Evolutionary conservation across 2,113 vertebrate genomes (phyloP), one percentile per base, ranked within the genome.

Genomic region (Ophiodon elongatus): DNA sequence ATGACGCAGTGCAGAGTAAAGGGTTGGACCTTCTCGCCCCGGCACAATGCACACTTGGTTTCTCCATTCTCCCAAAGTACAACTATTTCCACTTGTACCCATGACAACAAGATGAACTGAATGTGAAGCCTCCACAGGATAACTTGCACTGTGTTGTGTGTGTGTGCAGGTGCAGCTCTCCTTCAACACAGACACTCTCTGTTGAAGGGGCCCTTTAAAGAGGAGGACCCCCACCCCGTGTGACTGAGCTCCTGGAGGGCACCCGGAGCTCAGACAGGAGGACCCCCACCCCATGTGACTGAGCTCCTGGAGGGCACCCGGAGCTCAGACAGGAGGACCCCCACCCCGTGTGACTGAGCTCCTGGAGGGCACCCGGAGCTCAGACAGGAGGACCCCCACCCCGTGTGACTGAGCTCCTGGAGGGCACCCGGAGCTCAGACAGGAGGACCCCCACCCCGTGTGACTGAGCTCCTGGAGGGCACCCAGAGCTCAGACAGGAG

Each of bases 171-270:
- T 97, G 73, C 98, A 99, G 95, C 96, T 99, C 41, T 97, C 97
- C 5, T 99, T 99, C 93, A 99, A 97, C 89, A 99, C 98, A 0
- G 98, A 99, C 93, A 98, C 97, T 0, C 94, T 98, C 80, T 98
- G 97, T 91, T 97, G 94, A 97, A 45, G 21, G 0, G 37, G 37
- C 37, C 37, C n/a, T 43, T 27, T 23, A 14, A 66, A 35, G 29
- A 62, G 39, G 41, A 15, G 41, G 43, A 45, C 9, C 43, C 43
- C 43, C 4, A 45, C 15, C 13, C 41, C 41, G 43, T 15, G 3
- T 15, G 43, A 45, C 43, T 67, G 65, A 80, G 57, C 78, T 60
- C 35, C 23, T n/a, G n/a, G n/a, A n/a, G n/a, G n/a, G n/a, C n/a
- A n/a, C n/a, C n/a, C n/a, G n/a, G n/a, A n/a, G n/a, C n/a, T n/a